Conservation (phyloP, 2,888 invertebrate species). For the Dichetophora obliterata region DNA sequence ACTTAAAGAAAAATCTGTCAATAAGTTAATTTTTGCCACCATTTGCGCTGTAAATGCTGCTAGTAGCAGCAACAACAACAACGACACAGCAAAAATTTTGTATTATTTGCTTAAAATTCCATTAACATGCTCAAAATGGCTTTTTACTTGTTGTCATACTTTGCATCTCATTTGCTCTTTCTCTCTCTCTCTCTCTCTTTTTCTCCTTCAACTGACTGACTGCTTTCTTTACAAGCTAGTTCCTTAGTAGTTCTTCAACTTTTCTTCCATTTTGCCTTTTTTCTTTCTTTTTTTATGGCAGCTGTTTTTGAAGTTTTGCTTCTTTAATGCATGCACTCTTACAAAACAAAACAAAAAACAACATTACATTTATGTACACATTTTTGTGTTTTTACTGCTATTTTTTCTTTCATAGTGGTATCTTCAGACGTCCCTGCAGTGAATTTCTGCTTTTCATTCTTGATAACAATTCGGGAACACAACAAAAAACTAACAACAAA, state of each 20-base stretch:
- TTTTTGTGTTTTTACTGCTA: background rate
- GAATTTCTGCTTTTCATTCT: background rate
- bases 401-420: background rate
- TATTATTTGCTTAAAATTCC: background rate
- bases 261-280: background rate
- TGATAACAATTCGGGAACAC: background rate
- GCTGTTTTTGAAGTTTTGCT: background rate
- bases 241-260: background rate
- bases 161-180: background rate
- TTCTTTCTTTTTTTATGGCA: conserved; percentile 3
- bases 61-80: background rate
- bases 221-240: background rate
- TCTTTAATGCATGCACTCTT: background rate
- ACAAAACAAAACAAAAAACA: no score
- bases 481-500: background rate
- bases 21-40: conserved; percentile 16
- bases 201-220: background rate
- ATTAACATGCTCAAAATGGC: background rate
- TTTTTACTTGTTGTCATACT: background rate
- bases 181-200: background rate
- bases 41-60: background rate
- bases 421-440: background rate
- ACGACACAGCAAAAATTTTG: background rate
- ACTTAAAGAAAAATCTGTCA: background rate
- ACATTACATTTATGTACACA: background rate